phyloP scores from a whole-genome alignment of 1,140 invertebrate species.

The Geopemphigus sp. region DNA sequence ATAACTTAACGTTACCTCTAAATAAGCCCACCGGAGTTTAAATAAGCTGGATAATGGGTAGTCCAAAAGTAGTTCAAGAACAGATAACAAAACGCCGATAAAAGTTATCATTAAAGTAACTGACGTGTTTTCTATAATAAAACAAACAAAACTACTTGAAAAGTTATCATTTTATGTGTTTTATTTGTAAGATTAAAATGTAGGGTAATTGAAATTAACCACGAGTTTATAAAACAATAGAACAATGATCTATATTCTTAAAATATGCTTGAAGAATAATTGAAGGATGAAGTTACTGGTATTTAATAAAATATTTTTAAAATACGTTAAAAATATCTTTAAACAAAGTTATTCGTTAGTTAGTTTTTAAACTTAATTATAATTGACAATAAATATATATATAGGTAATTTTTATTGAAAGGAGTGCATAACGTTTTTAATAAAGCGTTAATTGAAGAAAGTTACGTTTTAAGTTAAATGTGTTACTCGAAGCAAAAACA shows the following conservation, averaged over 20 bases:
- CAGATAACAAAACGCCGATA: not conserved
- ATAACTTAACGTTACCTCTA: not conserved
- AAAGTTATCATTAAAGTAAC: not conserved
- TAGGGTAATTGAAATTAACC: not conserved
- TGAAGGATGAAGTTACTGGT: no score
- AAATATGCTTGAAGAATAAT: no score
- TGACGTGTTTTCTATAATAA: not conserved
- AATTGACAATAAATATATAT: no score
- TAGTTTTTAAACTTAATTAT: no score
- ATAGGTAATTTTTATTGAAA: no score
- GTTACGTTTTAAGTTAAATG: no score
- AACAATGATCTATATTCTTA: not conserved
- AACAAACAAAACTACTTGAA: not conserved
- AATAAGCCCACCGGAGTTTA: not conserved
- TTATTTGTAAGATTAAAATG: not conserved
- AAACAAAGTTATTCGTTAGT: no score
- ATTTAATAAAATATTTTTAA: no score
- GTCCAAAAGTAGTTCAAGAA: conserved; percentile 15
- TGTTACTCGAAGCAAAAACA: no score
- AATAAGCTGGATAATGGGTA: not conserved
- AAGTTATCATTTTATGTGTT: not conserved
- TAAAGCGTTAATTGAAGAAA: no score
- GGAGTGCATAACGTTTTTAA: no score
- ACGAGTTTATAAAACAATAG: not conserved
- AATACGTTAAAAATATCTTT: no score